These are phyloP conservation scores for Athrips mouffetella DNA, from an alignment of 2,888 invertebrate species.

Conservation along the genomic window DNA sequence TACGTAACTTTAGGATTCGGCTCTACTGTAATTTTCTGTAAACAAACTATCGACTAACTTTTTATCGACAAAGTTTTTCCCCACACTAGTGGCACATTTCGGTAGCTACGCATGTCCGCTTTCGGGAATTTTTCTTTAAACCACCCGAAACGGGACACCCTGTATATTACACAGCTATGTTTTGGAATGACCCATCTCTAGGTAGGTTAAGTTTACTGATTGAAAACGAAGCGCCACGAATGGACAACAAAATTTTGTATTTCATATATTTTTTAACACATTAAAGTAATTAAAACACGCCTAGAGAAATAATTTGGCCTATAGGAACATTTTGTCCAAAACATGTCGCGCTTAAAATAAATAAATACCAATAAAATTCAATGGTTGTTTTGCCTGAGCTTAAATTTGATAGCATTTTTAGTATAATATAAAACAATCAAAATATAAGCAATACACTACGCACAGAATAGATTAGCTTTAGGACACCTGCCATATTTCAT, in stretches of 20 bases:
- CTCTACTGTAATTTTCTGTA: too few species aligned
- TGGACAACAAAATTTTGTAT: not conserved
- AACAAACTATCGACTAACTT: too few species aligned
- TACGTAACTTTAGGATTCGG: too few species aligned
- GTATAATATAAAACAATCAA: constrained; percentile 25
- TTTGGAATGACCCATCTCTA: too few species aligned
- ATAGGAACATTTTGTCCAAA: not conserved
- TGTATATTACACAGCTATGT: too few species aligned
- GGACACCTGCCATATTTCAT: constrained; percentile 25
- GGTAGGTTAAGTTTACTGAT: not conserved
- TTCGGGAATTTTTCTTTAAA: too few species aligned
- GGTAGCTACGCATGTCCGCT: too few species aligned
- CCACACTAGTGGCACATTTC: too few species aligned
- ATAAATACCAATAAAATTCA: constrained; percentile 24
- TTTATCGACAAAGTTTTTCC: too few species aligned
- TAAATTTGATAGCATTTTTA: constrained; percentile 56
- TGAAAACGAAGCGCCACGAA: not conserved
- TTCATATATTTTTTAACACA: not conserved
- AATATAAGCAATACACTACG: constrained; percentile 39
- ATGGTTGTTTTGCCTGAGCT: constrained; percentile 70
- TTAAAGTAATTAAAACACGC: too few species aligned
- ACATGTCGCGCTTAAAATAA: constrained; percentile 20
- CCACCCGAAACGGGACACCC: too few species aligned
- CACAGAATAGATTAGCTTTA: constrained; percentile 29
- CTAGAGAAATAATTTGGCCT: too few species aligned